phyloP scores from a whole-genome alignment of 2,797 vertebrate genomes.

The Alectoris magna region DNA sequence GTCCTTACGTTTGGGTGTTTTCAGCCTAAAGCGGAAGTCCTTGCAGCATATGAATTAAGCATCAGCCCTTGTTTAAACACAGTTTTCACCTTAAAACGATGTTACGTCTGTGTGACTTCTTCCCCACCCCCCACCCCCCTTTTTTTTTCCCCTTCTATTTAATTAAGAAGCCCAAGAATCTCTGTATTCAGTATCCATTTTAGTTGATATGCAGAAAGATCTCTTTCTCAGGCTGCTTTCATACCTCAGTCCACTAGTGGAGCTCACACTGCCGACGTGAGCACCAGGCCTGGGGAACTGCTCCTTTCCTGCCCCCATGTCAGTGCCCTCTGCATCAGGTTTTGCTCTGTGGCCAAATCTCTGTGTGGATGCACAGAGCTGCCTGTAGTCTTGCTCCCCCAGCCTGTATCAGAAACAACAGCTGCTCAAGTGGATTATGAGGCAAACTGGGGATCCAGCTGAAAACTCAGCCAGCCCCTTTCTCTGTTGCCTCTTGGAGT shows the following conservation, averaged over 20 bases:
- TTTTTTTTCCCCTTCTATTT: background rate
- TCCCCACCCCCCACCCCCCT: background rate
- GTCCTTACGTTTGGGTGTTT: background rate
- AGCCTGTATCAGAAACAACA: background rate
- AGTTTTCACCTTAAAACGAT: conserved; percentile 10
- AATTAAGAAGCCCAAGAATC: background rate
- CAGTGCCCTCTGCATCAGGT: background rate
- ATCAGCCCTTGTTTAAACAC: background rate
- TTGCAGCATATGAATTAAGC: conserved; percentile 39
- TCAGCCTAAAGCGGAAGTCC: conserved; percentile 31
- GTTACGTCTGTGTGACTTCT: background rate
- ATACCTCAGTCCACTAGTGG: background rate
- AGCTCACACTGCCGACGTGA: background rate
- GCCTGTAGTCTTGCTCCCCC: background rate
- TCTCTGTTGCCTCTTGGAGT: background rate
- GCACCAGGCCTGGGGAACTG: rapidly evolving
- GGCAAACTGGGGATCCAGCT: background rate
- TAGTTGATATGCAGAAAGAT: background rate
- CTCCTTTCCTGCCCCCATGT: background rate
- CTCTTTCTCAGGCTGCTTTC: background rate
- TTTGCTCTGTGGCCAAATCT: background rate
- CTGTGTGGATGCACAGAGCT: rapidly evolving
- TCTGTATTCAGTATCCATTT: background rate
- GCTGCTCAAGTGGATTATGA: background rate
- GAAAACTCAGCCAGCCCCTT: background rate